phyloP scores from a whole-genome alignment of 1,140 invertebrate species.

The Nixonia krombeini region DNA sequence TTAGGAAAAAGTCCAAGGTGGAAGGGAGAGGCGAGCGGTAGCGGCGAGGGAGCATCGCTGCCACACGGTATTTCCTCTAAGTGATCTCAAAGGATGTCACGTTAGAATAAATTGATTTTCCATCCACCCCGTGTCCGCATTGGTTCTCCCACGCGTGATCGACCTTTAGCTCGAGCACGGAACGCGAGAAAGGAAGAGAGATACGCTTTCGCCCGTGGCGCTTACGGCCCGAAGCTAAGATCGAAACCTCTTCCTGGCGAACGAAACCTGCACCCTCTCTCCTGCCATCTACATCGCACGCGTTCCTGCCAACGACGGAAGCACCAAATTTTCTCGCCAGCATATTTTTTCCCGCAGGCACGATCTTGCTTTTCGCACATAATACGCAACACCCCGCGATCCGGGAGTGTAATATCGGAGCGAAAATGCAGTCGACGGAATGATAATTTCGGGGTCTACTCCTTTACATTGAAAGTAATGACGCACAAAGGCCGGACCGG shows the following conservation, averaged over 20 bases:
- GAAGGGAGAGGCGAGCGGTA: not conserved
- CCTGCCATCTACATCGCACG: conserved; percentile 5
- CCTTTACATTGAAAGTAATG: no score
- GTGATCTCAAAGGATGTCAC: conserved; percentile 59
- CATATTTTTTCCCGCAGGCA: conserved; percentile 3
- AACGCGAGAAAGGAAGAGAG: no score
- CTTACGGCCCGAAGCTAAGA: conserved; percentile 17
- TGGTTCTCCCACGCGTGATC: conserved; percentile 22
- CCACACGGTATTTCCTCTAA: conserved; percentile 55
- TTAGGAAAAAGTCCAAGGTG: conserved; percentile 44
- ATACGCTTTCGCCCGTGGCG: conserved; percentile 34
- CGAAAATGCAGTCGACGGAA: no score
- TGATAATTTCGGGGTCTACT: no score
- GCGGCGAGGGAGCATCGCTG: not conserved
- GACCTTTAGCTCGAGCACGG: conserved; percentile 5
- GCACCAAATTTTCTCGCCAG: conserved; percentile 5
- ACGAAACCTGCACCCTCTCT: conserved; percentile 29
- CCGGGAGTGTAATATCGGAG: no score
- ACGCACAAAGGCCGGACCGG: no score
- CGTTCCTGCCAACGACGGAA: conserved; percentile 1
- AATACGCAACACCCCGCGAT: not conserved
- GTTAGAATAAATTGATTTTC: conserved; percentile 62
- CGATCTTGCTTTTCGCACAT: not conserved
- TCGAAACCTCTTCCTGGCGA: conserved; percentile 35
- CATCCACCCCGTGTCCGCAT: conserved; percentile 34